Conservation (phyloP, 2,113 vertebrate species). For the Gymnorhina tibicen region DNA sequence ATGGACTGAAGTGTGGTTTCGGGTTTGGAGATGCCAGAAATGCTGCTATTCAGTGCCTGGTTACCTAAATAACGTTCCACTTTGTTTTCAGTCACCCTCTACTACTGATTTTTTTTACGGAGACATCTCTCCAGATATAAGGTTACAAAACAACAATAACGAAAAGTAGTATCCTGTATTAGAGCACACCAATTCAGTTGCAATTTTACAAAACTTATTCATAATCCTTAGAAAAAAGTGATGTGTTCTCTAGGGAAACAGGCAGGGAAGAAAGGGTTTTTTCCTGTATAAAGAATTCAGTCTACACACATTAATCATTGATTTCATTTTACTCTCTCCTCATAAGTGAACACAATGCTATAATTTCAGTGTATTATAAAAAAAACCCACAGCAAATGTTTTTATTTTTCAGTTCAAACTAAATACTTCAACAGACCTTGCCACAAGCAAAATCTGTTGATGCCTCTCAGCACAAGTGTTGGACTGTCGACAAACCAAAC, state of each 20-base stretch:
- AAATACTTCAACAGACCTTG: background rate
- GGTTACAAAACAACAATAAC: background rate
- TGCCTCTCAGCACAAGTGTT: background rate
- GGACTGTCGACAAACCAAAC: background rate
- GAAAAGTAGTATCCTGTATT: background rate
- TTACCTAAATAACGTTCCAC: background rate
- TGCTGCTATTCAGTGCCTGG: background rate
- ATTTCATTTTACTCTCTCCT: background rate
- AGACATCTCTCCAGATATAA: background rate
- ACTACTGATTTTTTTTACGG: background rate
- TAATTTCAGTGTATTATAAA: background rate
- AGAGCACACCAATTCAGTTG: background rate
- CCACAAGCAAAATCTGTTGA: background rate
- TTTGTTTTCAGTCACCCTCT: background rate
- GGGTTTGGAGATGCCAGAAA: background rate
- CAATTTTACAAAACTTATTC: background rate
- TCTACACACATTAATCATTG: background rate
- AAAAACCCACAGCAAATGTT: background rate
- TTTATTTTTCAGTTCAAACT: background rate
- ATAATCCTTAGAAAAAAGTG: background rate
- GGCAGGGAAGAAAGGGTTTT: background rate
- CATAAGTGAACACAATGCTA: background rate
- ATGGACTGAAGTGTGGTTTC: background rate
- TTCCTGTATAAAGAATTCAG: background rate
- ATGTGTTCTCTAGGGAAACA: background rate